A percentile compares a stretch with the other conserved stretches of the same genome.
Evolutionary conservation across 2,888 invertebrate species (phyloP).

Genomic region (Pachliopta kotzebuea): DNA sequence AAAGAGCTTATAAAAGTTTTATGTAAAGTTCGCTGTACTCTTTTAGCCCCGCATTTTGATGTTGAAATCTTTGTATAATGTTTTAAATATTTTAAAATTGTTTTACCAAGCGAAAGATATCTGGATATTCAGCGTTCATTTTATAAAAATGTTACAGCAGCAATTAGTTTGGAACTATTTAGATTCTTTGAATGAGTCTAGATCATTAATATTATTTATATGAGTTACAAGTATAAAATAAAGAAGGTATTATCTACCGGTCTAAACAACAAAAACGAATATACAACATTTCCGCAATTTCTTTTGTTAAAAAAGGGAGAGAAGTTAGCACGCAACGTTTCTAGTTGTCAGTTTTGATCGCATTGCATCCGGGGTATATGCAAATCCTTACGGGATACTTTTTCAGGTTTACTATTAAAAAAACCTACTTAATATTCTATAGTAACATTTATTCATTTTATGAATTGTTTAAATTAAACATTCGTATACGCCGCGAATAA

Average conservation of each 20-base stretch:
- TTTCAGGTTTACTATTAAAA: constrained; percentile 8
- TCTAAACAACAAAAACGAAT: constrained; percentile 1
- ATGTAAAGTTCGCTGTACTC: constrained; percentile 21
- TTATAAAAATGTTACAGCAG: too few species aligned
- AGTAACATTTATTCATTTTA: background rate
- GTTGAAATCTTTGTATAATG: constrained; percentile 7
- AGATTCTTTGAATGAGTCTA: too few species aligned
- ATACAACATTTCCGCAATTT: constrained; percentile 9
- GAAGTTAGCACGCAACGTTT: background rate
- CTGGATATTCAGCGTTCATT: background rate
- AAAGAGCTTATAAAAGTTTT: constrained; percentile 27
- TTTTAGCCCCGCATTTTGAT: constrained; percentile 23
- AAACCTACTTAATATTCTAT: constrained; percentile 10
- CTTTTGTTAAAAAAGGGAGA: background rate
- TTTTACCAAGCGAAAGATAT: background rate
- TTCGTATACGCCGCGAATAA: too few species aligned
- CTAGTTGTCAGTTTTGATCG: constrained; percentile 7
- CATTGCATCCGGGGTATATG: constrained; percentile 13
- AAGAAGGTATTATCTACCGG: background rate
- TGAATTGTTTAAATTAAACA: background rate
- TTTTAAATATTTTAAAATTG: constrained; percentile 7
- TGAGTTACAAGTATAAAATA: background rate
- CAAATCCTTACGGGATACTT: constrained; percentile 4
- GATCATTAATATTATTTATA: too few species aligned
- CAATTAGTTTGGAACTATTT: too few species aligned